phyloP scores from a whole-genome alignment of 2,113 vertebrate species.

The Apodemus sylvaticus region DNA sequence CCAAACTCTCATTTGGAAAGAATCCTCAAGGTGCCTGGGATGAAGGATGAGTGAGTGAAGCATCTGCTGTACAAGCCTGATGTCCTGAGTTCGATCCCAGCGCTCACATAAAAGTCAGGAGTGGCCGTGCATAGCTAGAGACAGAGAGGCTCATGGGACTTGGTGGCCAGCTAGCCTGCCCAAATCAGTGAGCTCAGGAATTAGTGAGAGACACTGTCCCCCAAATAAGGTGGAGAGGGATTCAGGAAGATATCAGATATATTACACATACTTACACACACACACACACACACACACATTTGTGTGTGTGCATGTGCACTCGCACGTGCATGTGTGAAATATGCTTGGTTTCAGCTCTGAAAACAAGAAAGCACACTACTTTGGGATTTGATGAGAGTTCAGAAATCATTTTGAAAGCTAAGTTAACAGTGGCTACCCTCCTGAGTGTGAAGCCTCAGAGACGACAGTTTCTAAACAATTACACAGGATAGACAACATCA shows the following conservation, averaged over 20 bases:
- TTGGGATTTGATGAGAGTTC: neutral
- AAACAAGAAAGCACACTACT: neutral
- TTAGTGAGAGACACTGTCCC: neutral
- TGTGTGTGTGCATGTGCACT: too few species aligned
- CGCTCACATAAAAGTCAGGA: neutral
- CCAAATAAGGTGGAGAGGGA: neutral
- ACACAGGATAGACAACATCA: neutral
- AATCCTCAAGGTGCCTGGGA: neutral
- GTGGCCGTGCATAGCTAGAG: neutral
- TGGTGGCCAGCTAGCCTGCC: neutral
- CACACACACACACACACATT: neutral
- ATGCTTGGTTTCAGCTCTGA: constrained; percentile 7
- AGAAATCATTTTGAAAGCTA: constrained; percentile 25
- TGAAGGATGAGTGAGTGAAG: too few species aligned
- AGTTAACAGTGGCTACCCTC: neutral
- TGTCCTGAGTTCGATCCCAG: neutral
- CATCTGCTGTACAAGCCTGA: neutral
- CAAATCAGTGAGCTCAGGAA: neutral
- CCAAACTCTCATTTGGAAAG: neutral
- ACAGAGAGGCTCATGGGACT: neutral
- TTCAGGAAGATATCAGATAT: neutral
- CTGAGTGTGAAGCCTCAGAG: constrained; percentile 19
- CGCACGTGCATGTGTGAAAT: neutral
- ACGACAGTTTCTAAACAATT: neutral
- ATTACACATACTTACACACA: neutral